Percentiles rank a stretch among this genome's conserved stretches.
Conservation (phyloP, 2,888 invertebrate species). For the Callyntrura sp. region DNA sequence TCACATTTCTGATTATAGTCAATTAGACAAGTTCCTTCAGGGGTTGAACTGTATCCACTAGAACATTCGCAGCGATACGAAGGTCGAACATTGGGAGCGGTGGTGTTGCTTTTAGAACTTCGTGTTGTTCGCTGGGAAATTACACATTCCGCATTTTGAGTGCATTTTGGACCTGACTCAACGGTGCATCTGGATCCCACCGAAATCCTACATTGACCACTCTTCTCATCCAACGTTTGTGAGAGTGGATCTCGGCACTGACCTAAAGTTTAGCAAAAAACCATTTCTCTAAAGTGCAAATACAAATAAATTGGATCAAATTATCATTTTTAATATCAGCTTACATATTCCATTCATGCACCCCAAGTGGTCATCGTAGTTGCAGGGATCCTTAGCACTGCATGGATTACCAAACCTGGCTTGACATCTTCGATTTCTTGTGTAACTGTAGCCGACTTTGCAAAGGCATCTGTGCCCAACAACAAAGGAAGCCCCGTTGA, state of each 20-base stretch:
- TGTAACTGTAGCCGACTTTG: conserved; percentile 66
- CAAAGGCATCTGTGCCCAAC: conserved; percentile 79
- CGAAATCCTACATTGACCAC: conserved; percentile 66
- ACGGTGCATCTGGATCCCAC: conserved; percentile 67
- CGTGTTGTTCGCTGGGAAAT: conserved; percentile 7
- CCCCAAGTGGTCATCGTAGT: conserved; percentile 76
- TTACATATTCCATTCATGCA: conserved; percentile 78
- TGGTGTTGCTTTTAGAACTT: conserved; percentile 16
- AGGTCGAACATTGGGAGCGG: not conserved
- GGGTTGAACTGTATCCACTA: conserved; percentile 65
- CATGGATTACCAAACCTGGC: conserved; percentile 64
- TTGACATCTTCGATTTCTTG: conserved; percentile 62
- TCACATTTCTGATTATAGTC: conserved; percentile 77
- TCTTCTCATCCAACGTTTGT: conserved; percentile 61
- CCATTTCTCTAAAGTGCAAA: no score
- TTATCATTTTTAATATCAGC: conserved; percentile 13
- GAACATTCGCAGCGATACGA: conserved; percentile 69
- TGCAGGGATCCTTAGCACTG: conserved; percentile 61
- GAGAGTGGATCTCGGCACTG: conserved; percentile 77
- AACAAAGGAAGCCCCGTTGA: conserved; percentile 78
- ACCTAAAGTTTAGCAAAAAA: conserved; percentile 46
- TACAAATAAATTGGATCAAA: not conserved
- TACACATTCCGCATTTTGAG: conserved; percentile 72
- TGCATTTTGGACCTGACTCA: conserved; percentile 63
- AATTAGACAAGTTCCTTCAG: conserved; percentile 72